Evolutionary conservation across 2,888 invertebrate genomes (phyloP), one percentile per base, ranked within the genome.

Genomic region (Nasonovia ribisnigri): DNA sequence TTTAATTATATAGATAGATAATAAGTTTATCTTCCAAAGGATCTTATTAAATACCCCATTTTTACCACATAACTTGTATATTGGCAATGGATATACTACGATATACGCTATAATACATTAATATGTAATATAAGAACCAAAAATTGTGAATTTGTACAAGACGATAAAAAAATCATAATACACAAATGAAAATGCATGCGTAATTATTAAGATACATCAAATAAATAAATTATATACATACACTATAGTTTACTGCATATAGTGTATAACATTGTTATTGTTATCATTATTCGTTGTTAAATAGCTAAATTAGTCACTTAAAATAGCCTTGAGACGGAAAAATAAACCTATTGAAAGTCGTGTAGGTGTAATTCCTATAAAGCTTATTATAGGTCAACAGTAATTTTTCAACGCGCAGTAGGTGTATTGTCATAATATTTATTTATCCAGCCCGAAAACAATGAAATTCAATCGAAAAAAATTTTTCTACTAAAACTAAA

Each of bases 291-390:
- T 8, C 29, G 43, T 77, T 67, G 42, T 77, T 88, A 24, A 54
- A 42, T 20, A 77, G 26, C 20, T 29, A 36, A 67, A 88, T 88
- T 29, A 29, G 42, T 51, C 54, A 54, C n/a, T n/a, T 67, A 42
- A 51, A 77, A 42, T 87, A 16, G 42, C 92, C 92, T 92, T 88
- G 92, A 77, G 43, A 54, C 13, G 11, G 29, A 92, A 88, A 86
- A 88, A 42, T 67, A 51, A 92, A 67, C 10, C n/a, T 88, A 88
- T 51, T 88, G 43, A 77, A 88, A 92, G n/a, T 51, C 67, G 5
- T 11, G 67, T 88, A 77, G 67, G 88, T 77, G 51, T 88, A 88
- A 77, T 88, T 92, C 26, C n/a, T 54, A 77, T 54, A n/a, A n/a
- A 88, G 10, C 42, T 88, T 88, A 67, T 36, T 26, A 86, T 48